These are phyloP conservation scores for Fulmarus glacialis DNA, from an alignment of 2,113 vertebrate genomes.

Conservation along the genomic window DNA sequence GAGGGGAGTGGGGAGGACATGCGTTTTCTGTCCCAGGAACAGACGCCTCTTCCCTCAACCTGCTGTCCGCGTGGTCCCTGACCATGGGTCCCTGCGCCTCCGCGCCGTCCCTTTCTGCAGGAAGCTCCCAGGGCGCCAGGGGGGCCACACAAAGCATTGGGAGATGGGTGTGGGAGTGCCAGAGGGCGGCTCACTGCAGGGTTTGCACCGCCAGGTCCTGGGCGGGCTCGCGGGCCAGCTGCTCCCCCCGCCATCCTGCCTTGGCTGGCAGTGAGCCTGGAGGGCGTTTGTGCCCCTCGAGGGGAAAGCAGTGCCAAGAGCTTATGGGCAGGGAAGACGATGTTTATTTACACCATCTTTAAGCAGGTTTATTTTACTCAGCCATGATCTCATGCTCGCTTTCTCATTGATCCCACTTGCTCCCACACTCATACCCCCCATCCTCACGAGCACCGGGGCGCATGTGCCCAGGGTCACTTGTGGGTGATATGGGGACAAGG, in stretches of 20 bases:
- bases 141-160: fast-evolving
- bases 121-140: background rate
- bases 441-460: background rate
- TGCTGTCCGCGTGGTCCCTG: background rate
- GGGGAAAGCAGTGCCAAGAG: background rate
- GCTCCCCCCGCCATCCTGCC: background rate
- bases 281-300: background rate
- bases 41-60: background rate
- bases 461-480: background rate
- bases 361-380: background rate
- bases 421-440: background rate
- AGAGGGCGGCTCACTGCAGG: fast-evolving
- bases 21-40: background rate
- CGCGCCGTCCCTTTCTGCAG: fast-evolving
- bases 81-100: background rate
- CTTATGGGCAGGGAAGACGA: background rate
- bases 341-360: background rate
- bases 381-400: background rate
- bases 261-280: background rate
- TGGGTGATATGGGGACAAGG: background rate
- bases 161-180: background rate
- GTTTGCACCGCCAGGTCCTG: background rate
- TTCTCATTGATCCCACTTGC: background rate
- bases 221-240: background rate
- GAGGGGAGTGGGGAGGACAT: background rate